A percentile compares a stretch with the other conserved stretches of the same genome.
Evolutionary conservation across 2,888 invertebrate genomes (phyloP).

Genomic region (Creontiades dilutus): DNA sequence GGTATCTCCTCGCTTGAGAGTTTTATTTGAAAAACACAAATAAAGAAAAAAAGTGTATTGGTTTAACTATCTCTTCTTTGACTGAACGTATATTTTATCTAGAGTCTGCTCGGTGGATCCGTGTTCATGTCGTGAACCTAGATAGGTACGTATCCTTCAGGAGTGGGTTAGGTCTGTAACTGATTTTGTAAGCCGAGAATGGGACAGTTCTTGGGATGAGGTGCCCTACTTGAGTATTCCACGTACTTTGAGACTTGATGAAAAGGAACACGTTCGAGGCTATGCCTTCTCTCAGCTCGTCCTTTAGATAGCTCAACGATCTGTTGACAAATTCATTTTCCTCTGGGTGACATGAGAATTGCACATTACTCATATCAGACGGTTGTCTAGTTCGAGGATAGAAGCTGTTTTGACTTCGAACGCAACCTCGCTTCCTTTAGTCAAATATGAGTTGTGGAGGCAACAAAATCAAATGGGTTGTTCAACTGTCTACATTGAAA

Average conservation of each 20-base stretch:
- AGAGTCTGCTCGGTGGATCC: too few relatives aligned
- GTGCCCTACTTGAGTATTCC: slow-evolving; percentile 22
- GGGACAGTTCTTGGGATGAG: slow-evolving; percentile 17
- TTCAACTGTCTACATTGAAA: too few relatives aligned
- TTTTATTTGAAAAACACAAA: too few relatives aligned
- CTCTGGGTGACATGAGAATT: neutral
- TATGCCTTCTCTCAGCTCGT: neutral
- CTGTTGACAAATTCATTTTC: slow-evolving; percentile 24
- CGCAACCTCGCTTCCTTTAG: neutral
- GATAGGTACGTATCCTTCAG: too few relatives aligned
- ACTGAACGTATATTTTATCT: too few relatives aligned
- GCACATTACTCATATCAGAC: neutral
- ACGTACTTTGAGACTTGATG: neutral
- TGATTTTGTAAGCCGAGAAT: slow-evolving; percentile 1
- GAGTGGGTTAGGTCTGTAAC: slow-evolving; percentile 9
- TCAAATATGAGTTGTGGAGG: neutral
- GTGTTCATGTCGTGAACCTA: too few relatives aligned
- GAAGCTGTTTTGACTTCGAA: neutral
- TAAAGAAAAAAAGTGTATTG: too few relatives aligned
- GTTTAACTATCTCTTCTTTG: too few relatives aligned
- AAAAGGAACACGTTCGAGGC: neutral
- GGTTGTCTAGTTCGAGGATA: neutral
- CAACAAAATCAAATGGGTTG: neutral
- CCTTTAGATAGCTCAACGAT: neutral
- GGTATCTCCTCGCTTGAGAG: too few relatives aligned